A percentile compares a stretch with the other conserved stretches of the same genome.
phyloP scores from a whole-genome alignment of 2,113 vertebrate genomes.

The Mixornis gularis region DNA sequence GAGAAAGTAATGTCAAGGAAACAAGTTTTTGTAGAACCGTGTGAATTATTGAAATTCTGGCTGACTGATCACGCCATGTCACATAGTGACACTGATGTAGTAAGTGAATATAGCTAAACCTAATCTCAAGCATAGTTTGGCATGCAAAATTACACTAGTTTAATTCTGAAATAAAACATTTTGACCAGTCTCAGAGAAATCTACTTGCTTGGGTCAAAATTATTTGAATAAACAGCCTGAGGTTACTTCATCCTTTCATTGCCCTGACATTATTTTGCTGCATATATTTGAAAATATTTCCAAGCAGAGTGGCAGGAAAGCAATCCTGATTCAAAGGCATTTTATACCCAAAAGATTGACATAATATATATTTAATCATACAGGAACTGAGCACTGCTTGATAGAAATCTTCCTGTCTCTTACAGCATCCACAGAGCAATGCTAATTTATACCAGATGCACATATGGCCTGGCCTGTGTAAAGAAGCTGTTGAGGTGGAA shows the following conservation, averaged over 20 bases:
- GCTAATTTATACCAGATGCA: slow-evolving; percentile 33
- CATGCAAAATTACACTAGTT: neutral
- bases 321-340: neutral
- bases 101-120: neutral
- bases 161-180: neutral
- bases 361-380: slow-evolving; percentile 10
- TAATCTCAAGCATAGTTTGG: neutral
- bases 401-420: slow-evolving; percentile 45
- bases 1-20: neutral
- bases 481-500: neutral
- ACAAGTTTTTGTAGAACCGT: neutral
- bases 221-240: neutral
- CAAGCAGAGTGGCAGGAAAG: neutral
- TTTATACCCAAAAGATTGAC: neutral
- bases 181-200: neutral
- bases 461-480: neutral
- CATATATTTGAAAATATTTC: neutral
- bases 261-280: neutral
- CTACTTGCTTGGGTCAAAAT: neutral
- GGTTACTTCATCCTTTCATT: neutral
- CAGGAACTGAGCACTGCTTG: neutral
- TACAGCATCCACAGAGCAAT: neutral
- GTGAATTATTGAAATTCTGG: neutral
- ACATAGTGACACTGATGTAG: neutral
- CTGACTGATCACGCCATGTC: neutral